Conservation (phyloP, 2,888 invertebrate species). For the Tetropium fuscum region DNA sequence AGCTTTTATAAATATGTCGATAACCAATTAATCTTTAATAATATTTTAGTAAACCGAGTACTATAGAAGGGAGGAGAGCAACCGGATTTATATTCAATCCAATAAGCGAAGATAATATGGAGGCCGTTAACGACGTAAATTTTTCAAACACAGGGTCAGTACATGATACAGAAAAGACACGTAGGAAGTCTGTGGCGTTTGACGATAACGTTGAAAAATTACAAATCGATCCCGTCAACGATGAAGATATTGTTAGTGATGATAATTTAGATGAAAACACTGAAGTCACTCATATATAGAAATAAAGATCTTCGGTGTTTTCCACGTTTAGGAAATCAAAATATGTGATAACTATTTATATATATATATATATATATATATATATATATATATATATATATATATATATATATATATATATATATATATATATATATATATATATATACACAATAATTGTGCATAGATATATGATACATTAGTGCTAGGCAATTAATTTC, state of each 20-base stretch:
- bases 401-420: too few relatives aligned
- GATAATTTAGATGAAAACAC: not conserved
- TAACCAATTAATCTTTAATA: too few relatives aligned
- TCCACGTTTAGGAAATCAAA: not conserved
- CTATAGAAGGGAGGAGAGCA: conserved; percentile 47
- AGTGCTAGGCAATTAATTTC: too few relatives aligned
- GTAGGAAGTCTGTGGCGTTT: conserved; percentile 51
- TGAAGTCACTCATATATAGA: conserved; percentile 15
- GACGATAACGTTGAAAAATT: conserved; percentile 51
- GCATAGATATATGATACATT: too few relatives aligned
- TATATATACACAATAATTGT: not conserved
- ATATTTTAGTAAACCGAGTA: conserved; percentile 16
- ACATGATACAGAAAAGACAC: conserved; percentile 46
- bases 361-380: too few relatives aligned
- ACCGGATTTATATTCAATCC: conserved; percentile 51
- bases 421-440: too few relatives aligned
- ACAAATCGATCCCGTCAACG: conserved; percentile 41
- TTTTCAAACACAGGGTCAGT: too few relatives aligned
- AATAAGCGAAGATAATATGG: conserved; percentile 35
- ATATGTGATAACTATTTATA: not conserved
- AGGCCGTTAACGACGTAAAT: conserved; percentile 35
- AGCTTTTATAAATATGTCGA: too few relatives aligned
- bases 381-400: too few relatives aligned
- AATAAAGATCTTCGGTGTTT: conserved; percentile 3
- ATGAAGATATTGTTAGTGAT: conserved; percentile 42